Percentiles rank a stretch among this genome's conserved stretches.
Evolutionary conservation across 2,113 vertebrate genomes (phyloP).

Genomic region (Propithecus coquereli): DNA sequence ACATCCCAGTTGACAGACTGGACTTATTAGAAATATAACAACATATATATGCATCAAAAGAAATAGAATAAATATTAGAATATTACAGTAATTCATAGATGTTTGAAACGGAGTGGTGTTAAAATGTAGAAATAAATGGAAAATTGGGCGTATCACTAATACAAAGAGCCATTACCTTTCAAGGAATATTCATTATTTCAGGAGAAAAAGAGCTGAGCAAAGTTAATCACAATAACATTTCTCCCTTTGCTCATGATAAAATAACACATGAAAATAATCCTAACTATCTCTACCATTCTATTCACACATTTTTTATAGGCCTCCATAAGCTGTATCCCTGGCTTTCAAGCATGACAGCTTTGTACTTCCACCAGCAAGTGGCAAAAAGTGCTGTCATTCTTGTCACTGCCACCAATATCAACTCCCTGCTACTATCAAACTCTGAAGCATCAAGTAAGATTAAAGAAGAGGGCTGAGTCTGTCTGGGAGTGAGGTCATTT

Average conservation of each 20-base stretch:
- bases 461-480: not conserved
- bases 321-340: not conserved
- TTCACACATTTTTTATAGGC: constrained; percentile 2
- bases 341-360: constrained; percentile 47
- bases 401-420: constrained; percentile 51
- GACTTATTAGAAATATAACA: not conserved
- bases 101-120: not conserved
- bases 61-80: constrained; percentile 2
- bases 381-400: constrained; percentile 48
- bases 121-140: not conserved
- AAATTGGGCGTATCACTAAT: not conserved
- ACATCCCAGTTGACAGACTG: not conserved
- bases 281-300: not conserved
- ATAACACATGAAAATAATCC: not conserved
- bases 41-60: not conserved
- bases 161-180: not conserved
- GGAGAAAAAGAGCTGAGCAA: not conserved
- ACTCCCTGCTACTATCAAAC: constrained; percentile 42
- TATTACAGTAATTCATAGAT: not conserved
- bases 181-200: not conserved
- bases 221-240: constrained; percentile 5
- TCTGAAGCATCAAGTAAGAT: constrained; percentile 34
- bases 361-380: constrained; percentile 53
- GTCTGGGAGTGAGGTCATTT: constrained; percentile 27
- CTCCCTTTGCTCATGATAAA: not conserved